Conservation (phyloP, 2,797 vertebrate species). For the Alcedo quadribrachys region DNA sequence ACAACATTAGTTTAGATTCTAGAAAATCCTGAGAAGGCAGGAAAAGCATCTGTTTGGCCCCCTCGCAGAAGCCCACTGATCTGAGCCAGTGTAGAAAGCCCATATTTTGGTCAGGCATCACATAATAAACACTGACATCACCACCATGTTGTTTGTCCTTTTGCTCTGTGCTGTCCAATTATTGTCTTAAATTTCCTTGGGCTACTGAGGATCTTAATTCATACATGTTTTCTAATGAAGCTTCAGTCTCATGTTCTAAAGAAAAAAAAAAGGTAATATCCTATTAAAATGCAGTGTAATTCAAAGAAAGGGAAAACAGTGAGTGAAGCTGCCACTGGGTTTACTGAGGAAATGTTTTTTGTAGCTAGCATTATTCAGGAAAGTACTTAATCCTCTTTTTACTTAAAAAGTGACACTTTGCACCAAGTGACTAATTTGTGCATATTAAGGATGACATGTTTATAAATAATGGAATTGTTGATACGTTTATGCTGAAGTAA, state of each 20-base stretch:
- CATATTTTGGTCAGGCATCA: not conserved
- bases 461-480: slow-evolving; percentile 81
- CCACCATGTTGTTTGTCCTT: not conserved
- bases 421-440: slow-evolving; percentile 74
- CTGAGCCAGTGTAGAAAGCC: not conserved
- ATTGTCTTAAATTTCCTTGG: not conserved
- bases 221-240: not conserved
- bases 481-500: slow-evolving; percentile 73
- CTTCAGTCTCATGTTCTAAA: not conserved
- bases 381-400: slow-evolving; percentile 63
- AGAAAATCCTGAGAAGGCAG: not conserved
- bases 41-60: not conserved
- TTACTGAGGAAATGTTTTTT: slow-evolving; percentile 24
- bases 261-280: not conserved
- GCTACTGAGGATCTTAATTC: not conserved
- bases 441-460: slow-evolving; percentile 79
- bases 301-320: not conserved
- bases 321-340: not conserved
- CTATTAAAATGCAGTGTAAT: not conserved
- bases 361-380: slow-evolving; percentile 42
- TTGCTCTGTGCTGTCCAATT: not conserved
- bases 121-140: rapidly evolving
- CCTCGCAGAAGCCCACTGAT: not conserved
- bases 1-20: not conserved
- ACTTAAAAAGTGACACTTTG: slow-evolving; percentile 72